Conservation (phyloP, 1,140 invertebrate genomes). For the Neodiprion fabricii region DNA sequence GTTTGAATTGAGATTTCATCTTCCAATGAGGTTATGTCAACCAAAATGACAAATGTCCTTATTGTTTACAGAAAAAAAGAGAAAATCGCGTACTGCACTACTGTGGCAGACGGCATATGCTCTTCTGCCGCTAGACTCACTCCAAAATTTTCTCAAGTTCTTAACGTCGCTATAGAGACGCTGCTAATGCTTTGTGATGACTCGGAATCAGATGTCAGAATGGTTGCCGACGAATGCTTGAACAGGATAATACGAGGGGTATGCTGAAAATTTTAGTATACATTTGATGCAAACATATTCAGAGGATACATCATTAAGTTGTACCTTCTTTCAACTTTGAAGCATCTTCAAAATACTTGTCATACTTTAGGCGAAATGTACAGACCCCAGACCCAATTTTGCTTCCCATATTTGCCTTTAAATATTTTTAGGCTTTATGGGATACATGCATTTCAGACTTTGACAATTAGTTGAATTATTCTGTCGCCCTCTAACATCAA, state of each 20-base stretch:
- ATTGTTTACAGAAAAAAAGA: conserved; percentile 69
- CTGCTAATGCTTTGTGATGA: conserved; percentile 78
- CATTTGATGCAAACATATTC: not conserved
- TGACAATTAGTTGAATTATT: too few species aligned
- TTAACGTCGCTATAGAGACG: conserved; percentile 75
- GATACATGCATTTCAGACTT: too few species aligned
- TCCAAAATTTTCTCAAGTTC: conserved; percentile 71
- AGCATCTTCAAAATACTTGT: too few species aligned
- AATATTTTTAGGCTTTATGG: too few species aligned
- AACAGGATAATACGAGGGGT: conserved; percentile 78
- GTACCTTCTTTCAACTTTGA: too few species aligned
- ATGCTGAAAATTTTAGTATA: conserved; percentile 40
- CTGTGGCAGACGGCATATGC: conserved; percentile 74
- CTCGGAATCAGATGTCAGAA: conserved; percentile 77
- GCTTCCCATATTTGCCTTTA: too few species aligned
- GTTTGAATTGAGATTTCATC: too few species aligned
- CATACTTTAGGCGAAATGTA: too few species aligned
- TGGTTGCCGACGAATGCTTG: conserved; percentile 81
- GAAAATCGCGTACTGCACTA: conserved; percentile 72
- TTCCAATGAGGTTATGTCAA: too few species aligned
- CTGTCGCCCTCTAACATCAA: too few species aligned
- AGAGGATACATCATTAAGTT: too few species aligned
- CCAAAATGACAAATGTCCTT: not conserved
- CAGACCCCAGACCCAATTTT: too few species aligned
- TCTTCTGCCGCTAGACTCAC: conserved; percentile 60